phyloP scores from a whole-genome alignment of 2,888 invertebrate species.

The Druceiella hillmani region DNA sequence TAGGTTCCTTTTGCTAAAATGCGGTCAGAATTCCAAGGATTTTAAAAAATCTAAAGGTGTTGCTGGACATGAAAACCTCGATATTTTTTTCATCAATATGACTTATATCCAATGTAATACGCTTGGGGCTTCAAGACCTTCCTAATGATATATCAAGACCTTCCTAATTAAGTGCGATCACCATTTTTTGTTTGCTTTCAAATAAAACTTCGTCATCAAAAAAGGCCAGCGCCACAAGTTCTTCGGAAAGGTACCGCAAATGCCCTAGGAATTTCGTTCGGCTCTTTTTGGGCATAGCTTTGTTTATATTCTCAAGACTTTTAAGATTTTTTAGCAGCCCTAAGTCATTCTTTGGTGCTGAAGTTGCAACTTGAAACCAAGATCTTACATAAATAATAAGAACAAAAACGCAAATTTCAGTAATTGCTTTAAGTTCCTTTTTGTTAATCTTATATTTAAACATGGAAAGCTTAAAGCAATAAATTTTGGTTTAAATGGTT shows the following conservation, averaged over 20 bases:
- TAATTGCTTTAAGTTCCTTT: slow-evolving; percentile 9
- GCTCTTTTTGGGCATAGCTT: slow-evolving; percentile 3
- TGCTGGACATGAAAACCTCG: too few species aligned
- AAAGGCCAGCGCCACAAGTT: slow-evolving; percentile 18
- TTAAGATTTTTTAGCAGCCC: neutral
- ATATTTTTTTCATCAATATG: too few species aligned
- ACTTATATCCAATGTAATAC: too few species aligned
- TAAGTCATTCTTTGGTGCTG: neutral
- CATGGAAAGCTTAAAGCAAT: slow-evolving; percentile 22
- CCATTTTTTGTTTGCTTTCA: slow-evolving; percentile 9
- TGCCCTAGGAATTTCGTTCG: slow-evolving; percentile 17
- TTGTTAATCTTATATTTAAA: slow-evolving; percentile 20
- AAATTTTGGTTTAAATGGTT: slow-evolving; percentile 23
- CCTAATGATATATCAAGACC: too few species aligned
- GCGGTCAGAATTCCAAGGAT: too few species aligned
- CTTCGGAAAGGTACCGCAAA: slow-evolving; percentile 20
- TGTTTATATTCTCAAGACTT: neutral
- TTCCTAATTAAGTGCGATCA: slow-evolving; percentile 3
- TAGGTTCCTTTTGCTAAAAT: too few species aligned
- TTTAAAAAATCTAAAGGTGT: too few species aligned
- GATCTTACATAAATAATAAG: too few species aligned
- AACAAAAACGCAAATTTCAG: neutral
- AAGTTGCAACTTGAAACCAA: neutral
- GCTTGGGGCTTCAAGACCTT: too few species aligned
- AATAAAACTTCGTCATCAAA: slow-evolving; percentile 18